Evolutionary conservation across 2,888 invertebrate species (phyloP).

Genomic region (Papilio demoleus): DNA sequence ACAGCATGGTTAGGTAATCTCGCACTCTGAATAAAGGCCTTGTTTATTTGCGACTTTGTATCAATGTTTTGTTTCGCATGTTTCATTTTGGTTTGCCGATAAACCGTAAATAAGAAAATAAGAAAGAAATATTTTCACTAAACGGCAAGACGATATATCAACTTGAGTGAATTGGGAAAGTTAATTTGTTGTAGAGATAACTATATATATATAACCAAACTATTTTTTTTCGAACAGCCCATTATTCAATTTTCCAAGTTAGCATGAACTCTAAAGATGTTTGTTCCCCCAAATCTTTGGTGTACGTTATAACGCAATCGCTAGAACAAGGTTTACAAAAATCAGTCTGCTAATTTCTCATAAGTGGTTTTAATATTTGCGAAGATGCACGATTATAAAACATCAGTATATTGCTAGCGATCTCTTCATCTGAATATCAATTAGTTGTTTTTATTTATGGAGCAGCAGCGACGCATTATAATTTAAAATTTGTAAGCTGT

Average conservation of each 20-base stretch:
- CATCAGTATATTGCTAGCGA: conserved; percentile 14
- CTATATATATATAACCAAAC: too few species aligned
- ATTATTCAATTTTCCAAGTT: too few species aligned
- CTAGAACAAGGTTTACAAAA: too few species aligned
- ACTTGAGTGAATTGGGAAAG: too few species aligned
- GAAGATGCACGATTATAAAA: not conserved
- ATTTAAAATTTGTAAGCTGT: conserved; percentile 29
- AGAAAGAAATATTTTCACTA: not conserved
- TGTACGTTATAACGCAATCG: not conserved
- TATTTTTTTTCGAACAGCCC: too few species aligned
- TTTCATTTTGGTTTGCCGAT: not conserved
- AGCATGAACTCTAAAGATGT: too few species aligned
- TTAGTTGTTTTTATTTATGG: conserved; percentile 13
- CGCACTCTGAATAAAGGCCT: not conserved
- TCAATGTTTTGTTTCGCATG: not conserved
- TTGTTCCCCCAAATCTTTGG: not conserved
- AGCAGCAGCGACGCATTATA: conserved; percentile 24
- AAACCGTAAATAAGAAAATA: not conserved
- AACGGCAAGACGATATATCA: not conserved
- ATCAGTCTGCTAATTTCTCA: not conserved
- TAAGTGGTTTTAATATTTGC: not conserved
- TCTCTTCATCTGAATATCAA: conserved; percentile 34
- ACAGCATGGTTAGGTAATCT: not conserved
- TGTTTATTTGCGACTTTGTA: not conserved
- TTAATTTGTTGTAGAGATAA: too few species aligned